Percentiles rank a stretch among this genome's conserved stretches.
Conservation (phyloP, 2,797 vertebrate genomes). For the Huso huso region DNA sequence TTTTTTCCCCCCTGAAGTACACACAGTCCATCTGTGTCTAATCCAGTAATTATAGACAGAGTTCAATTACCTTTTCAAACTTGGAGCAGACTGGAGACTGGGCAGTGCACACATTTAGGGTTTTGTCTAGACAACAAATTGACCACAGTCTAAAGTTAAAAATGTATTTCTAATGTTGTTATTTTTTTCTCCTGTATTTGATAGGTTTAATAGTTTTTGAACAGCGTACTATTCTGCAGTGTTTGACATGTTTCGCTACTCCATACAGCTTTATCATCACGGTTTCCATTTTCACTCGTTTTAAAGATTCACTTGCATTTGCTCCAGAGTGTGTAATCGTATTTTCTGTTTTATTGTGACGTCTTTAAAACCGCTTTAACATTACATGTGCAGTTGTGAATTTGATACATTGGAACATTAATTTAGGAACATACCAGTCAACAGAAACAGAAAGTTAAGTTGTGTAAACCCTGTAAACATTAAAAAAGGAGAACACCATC, state of each 20-base stretch:
- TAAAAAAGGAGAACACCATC: too few species aligned
- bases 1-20: slow-evolving; percentile 50
- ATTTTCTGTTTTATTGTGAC: slow-evolving; percentile 3
- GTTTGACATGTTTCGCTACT: slow-evolving; percentile 19
- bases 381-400: slow-evolving; percentile 6
- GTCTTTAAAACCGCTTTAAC: slow-evolving; percentile 6
- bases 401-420: slow-evolving; percentile 1
- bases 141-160: slow-evolving; percentile 72
- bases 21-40: slow-evolving; percentile 77
- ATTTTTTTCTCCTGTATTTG: slow-evolving; percentile 16
- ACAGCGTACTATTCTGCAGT: slow-evolving; percentile 11
- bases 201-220: slow-evolving; percentile 18
- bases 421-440: too few species aligned
- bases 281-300: not conserved
- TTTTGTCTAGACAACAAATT: slow-evolving; percentile 75
- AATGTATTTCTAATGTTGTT: slow-evolving; percentile 60
- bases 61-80: slow-evolving; percentile 80
- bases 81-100: slow-evolving; percentile 72
- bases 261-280: slow-evolving; percentile 7
- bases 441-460: too few species aligned
- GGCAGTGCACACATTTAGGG: slow-evolving; percentile 63
- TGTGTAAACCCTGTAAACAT: too few species aligned
- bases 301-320: not conserved
- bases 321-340: not conserved
- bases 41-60: slow-evolving; percentile 78